Evolutionary conservation across 1,140 invertebrate genomes (phyloP).

Genomic region (Drosophila sucinea): DNA sequence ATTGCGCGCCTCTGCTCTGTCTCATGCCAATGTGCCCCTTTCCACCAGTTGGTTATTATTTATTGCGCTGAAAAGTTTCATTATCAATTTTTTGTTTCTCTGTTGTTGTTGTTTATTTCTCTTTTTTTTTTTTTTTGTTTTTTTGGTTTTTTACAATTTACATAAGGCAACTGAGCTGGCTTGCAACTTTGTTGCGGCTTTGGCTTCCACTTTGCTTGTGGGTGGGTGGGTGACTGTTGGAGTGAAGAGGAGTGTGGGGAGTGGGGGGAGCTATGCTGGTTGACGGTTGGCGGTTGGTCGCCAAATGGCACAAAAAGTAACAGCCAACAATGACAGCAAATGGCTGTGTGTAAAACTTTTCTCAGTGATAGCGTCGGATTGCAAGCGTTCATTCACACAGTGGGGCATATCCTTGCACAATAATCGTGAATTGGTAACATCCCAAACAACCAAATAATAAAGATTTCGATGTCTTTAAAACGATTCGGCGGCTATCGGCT

Average conservation of each 20-base stretch:
- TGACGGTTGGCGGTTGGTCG: slow-evolving; percentile 12
- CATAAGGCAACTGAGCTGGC: slow-evolving; percentile 67
- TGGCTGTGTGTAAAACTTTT: slow-evolving; percentile 71
- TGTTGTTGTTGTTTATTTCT: slow-evolving; percentile 25
- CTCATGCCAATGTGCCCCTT: neutral
- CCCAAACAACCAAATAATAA: too few species aligned
- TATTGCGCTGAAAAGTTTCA: slow-evolving; percentile 79
- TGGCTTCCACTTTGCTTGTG: slow-evolving; percentile 37
- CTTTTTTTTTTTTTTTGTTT: slow-evolving; percentile 23
- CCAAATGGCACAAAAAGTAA: slow-evolving; percentile 35
- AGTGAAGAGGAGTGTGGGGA: neutral
- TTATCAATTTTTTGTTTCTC: slow-evolving; percentile 58
- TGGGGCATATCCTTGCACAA: slow-evolving; percentile 17
- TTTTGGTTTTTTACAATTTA: slow-evolving; percentile 59
- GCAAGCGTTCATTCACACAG: slow-evolving; percentile 48
- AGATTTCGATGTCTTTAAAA: too few species aligned
- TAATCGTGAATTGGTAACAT: neutral
- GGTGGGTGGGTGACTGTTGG: neutral
- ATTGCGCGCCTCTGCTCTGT: too few species aligned
- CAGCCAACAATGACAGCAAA: slow-evolving; percentile 71
- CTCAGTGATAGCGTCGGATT: slow-evolving; percentile 52
- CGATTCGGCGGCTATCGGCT: too few species aligned
- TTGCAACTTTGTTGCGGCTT: slow-evolving; percentile 73
- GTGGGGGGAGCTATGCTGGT: slow-evolving; percentile 26
- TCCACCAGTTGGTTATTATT: slow-evolving; percentile 60